Base-by-base conservation (phyloP, 2,113 vertebrate genomes). In the Junco hyemalis region DNA sequence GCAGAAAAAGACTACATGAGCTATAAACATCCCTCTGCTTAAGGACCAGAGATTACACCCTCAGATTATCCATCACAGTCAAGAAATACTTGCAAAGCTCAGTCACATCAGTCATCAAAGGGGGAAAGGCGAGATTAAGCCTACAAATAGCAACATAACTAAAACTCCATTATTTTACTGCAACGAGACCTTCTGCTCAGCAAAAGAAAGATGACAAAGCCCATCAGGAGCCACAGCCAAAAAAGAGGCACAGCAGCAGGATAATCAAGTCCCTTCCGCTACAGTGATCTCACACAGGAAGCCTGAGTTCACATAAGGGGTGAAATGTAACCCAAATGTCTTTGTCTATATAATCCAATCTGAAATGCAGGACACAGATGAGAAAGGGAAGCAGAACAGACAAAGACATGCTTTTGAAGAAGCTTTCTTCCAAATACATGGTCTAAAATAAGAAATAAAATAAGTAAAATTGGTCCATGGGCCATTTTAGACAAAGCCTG, bases 251-350 rank as follows among this genome's bases (percentile, higher is more conserved):
- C 12, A 63, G 44, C 4, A 44, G 54, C 11, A 88, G 8, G n/a
- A 81, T 14, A 83, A 63, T 17, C 14, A 59, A 73, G 38, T 71
- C 40, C 21, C 26, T 86, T 40, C 0, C 1, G 26, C 29, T 23
- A 51, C 19, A 40, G 2, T 36, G 22, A 72, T 21, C 63, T 82
- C 82, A 71, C 14, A 38, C 35, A 74, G 38, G 70, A 94, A 86
- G 36, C 28, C 17, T 1, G 5, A 77, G 42, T n/a, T 87, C 65
- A 79, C 0, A 0, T 18, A 40, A 31, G 2, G 7, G 33, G 8
- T 4, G 13, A 81, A 69, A 48, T 17, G 63, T 16, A 54, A 86
- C 12, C 8, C 50, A 81, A 53, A 14, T 50, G 8, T 31, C n/a
- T 88, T 85, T 61, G 29, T 9, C 57, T 56, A 12, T 9, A 74